phyloP scores from a whole-genome alignment of 2,797 vertebrate genomes.

The Mormyrops attenuatus region DNA sequence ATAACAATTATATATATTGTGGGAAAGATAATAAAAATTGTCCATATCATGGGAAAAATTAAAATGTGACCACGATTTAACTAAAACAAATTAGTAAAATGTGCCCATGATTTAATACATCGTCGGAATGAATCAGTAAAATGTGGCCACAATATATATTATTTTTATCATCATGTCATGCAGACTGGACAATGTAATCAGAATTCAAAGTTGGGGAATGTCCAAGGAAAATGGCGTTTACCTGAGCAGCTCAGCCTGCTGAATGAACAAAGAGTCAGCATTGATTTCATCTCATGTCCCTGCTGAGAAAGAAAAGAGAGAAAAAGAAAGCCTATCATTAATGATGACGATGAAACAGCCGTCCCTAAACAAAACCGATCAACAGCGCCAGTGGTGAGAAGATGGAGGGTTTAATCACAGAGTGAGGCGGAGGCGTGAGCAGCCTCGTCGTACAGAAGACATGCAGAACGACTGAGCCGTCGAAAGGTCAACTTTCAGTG shows the following conservation, averaged over 20 bases:
- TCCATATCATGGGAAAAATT: neutral
- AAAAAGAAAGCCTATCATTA: neutral
- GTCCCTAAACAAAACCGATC: neutral
- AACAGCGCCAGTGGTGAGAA: neutral
- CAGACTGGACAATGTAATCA: neutral
- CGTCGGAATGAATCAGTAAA: neutral
- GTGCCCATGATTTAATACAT: neutral
- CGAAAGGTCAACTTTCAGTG: neutral
- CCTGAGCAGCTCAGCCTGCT: neutral
- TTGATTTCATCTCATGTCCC: neutral
- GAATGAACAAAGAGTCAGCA: neutral
- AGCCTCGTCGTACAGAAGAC: neutral
- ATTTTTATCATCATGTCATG: neutral
- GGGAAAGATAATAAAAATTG: neutral
- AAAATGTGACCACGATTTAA: neutral
- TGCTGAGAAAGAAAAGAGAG: neutral
- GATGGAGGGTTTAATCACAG: slow-evolving; percentile 4
- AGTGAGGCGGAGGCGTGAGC: neutral
- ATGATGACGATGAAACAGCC: neutral
- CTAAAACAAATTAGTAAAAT: neutral
- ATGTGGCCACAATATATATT: neutral
- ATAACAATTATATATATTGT: neutral
- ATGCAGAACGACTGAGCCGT: neutral
- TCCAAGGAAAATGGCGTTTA: neutral
- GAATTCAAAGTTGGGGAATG: neutral